Conservation (phyloP, 2,797 vertebrate species). For the Ctenopoma kingsleyae region DNA sequence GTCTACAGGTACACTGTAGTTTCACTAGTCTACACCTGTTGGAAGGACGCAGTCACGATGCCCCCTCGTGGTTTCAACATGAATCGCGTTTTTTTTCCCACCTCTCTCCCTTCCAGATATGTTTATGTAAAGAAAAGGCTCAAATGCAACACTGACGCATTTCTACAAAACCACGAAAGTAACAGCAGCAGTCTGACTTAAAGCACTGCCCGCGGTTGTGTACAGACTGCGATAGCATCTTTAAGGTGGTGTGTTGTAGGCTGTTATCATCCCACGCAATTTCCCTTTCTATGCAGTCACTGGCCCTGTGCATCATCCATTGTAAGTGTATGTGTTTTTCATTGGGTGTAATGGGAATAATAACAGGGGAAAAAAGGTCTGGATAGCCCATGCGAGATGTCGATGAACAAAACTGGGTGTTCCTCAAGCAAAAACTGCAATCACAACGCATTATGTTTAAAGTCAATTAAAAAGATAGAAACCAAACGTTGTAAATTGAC, state of each 20-base stretch:
- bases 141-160: slow-evolving; percentile 70
- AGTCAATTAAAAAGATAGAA: slow-evolving; percentile 36
- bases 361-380: neutral
- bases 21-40: slow-evolving; percentile 80
- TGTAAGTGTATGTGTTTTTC: slow-evolving; percentile 69
- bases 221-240: slow-evolving; percentile 53
- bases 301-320: slow-evolving; percentile 71
- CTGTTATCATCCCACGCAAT: slow-evolving; percentile 82
- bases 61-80: slow-evolving; percentile 76
- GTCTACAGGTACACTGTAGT: slow-evolving; percentile 74
- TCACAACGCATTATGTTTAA: slow-evolving; percentile 15
- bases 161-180: slow-evolving; percentile 23
- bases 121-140: slow-evolving; percentile 46
- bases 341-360: slow-evolving; percentile 54
- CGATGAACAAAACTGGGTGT: slow-evolving; percentile 44
- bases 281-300: slow-evolving; percentile 75
- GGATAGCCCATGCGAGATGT: slow-evolving; percentile 25
- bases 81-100: slow-evolving; percentile 43
- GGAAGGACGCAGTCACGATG: slow-evolving; percentile 78
- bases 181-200: neutral
- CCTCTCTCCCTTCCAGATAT: slow-evolving; percentile 11
- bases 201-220: slow-evolving; percentile 51
- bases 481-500: slow-evolving; percentile 34
- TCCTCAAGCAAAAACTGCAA: slow-evolving; percentile 38
- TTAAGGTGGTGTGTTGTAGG: slow-evolving; percentile 65